These are phyloP conservation scores for Rutpela maculata DNA, from an alignment of 2,888 invertebrate species.

Conservation along the genomic window DNA sequence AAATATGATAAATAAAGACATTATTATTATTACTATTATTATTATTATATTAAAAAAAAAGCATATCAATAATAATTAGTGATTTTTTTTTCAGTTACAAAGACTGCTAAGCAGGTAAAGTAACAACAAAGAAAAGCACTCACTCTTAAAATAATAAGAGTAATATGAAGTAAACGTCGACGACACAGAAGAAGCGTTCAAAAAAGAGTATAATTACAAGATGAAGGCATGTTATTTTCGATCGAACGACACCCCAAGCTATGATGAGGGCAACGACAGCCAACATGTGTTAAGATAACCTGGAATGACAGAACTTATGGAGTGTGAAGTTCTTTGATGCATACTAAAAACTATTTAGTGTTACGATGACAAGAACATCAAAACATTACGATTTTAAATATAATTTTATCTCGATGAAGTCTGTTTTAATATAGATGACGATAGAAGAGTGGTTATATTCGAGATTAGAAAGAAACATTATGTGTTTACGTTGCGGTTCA, in stretches of 20 bases:
- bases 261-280: constrained; percentile 65
- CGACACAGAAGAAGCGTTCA: constrained; percentile 1
- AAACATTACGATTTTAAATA: constrained; percentile 53
- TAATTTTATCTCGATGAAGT: constrained; percentile 32
- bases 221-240: constrained; percentile 29
- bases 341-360: constrained; percentile 61
- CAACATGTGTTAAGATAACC: constrained; percentile 69
- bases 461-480: constrained; percentile 13
- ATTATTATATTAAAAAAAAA: too few relatives aligned
- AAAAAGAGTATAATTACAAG: constrained; percentile 36
- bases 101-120: background rate
- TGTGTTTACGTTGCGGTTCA: constrained; percentile 1
- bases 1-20: too few relatives aligned
- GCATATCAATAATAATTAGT: too few relatives aligned
- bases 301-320: constrained; percentile 65
- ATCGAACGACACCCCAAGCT: constrained; percentile 41
- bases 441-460: constrained; percentile 23
- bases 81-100: background rate
- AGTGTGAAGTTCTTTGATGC: constrained; percentile 65
- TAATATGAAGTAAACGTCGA: background rate
- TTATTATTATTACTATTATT: too few relatives aligned
- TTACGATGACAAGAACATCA: constrained; percentile 61
- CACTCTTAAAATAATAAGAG: background rate
- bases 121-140: background rate
- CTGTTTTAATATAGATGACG: constrained; percentile 5